A percentile compares a stretch with the other conserved stretches of the same genome.
Conservation (phyloP, 2,113 vertebrate genomes). For the Hydrolagus affinis region DNA sequence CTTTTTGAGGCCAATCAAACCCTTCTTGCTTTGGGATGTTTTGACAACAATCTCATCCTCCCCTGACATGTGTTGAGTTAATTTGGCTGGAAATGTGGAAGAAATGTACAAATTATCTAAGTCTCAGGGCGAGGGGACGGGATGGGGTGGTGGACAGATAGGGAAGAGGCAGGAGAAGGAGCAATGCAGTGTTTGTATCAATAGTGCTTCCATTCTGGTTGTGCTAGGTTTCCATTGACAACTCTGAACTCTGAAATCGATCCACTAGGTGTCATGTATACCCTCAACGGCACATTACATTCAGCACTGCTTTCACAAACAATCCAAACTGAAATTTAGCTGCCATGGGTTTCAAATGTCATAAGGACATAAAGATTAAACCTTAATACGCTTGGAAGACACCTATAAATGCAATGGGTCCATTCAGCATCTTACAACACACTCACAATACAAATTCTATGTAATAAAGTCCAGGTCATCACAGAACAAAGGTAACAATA, state of each 20-base stretch:
- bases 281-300: background rate
- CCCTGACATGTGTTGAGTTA: slow-evolving; percentile 42
- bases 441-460: too few species aligned
- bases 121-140: too few species aligned
- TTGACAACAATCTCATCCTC: slow-evolving; percentile 45
- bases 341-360: background rate
- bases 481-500: too few species aligned
- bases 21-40: slow-evolving; percentile 45
- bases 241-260: background rate
- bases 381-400: background rate
- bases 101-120: background rate
- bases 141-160: too few species aligned
- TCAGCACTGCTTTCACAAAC: background rate
- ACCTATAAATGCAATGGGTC: background rate
- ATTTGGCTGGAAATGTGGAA: slow-evolving; percentile 43
- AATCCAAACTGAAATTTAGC: background rate
- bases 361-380: background rate
- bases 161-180: background rate
- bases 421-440: too few species aligned
- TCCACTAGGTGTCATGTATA: background rate
- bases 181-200: background rate
- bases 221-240: background rate
- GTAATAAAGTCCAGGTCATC: too few species aligned
- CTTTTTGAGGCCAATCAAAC: slow-evolving; percentile 48
- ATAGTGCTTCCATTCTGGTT: background rate